Conservation (phyloP, 2,113 vertebrate genomes). For the Heloderma charlesbogerti region DNA sequence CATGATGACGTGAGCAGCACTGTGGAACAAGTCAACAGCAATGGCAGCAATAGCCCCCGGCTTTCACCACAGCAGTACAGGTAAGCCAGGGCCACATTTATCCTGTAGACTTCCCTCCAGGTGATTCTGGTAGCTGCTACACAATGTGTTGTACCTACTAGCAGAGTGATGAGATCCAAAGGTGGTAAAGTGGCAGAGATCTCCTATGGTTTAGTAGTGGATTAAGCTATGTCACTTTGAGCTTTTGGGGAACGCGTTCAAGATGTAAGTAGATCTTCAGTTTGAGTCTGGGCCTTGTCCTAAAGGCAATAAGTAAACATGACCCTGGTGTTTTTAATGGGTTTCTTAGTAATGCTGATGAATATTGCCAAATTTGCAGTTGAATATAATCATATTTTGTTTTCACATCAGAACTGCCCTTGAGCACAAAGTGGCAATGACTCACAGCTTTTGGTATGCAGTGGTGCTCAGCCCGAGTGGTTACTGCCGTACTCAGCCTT, state of each 20-base stretch:
- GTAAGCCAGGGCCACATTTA: slow-evolving; percentile 68
- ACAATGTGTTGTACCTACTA: not conserved
- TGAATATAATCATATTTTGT: not conserved
- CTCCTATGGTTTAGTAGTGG: not conserved
- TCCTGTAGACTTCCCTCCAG: not conserved
- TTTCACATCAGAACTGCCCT: not conserved
- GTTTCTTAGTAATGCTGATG: not conserved
- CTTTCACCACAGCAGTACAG: slow-evolving; percentile 97
- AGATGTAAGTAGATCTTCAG: not conserved
- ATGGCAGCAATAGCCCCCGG: slow-evolving; percentile 95
- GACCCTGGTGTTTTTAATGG: not conserved
- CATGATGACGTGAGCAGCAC: slow-evolving; percentile 97
- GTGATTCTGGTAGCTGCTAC: not conserved
- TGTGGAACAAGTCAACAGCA: slow-evolving; percentile 96
- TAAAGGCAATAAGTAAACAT: not conserved
- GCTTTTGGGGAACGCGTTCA: not conserved
- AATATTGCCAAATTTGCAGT: not conserved
- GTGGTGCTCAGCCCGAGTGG: not conserved
- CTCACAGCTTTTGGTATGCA: not conserved
- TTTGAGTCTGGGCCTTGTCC: not conserved
- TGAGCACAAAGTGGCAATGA: not conserved
- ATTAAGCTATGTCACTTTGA: not conserved
- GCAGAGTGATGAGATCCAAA: not conserved
- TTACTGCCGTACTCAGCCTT: not conserved
- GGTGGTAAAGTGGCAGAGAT: not conserved